phyloP scores from a whole-genome alignment of 2,888 invertebrate species.

The Dascillus cervinus region DNA sequence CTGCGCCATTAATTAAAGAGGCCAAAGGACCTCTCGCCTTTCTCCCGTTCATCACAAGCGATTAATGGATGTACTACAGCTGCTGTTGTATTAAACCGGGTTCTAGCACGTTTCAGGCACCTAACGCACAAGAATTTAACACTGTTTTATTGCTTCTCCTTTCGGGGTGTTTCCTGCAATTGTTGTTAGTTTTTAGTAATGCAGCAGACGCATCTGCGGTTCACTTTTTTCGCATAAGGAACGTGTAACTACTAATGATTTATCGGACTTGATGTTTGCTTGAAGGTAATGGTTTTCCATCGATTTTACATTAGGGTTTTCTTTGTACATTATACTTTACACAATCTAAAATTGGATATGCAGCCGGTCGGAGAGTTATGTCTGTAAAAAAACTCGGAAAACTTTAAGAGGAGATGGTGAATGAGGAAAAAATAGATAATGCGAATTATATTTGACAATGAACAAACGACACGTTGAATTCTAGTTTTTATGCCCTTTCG shows the following conservation, averaged over 20 bases:
- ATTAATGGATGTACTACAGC: slow-evolving; percentile 20
- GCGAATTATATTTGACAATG: slow-evolving; percentile 45
- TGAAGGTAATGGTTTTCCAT: slow-evolving; percentile 44
- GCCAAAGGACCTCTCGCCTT: slow-evolving; percentile 12
- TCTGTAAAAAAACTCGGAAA: slow-evolving; percentile 36
- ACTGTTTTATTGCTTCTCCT: too few species aligned
- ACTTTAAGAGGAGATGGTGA: slow-evolving; percentile 36
- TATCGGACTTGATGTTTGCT: slow-evolving; percentile 40
- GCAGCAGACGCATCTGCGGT: too few species aligned
- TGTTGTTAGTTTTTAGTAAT: too few species aligned
- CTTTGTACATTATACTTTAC: slow-evolving; percentile 47
- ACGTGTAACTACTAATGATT: slow-evolving; percentile 30
- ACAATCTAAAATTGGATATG: slow-evolving; percentile 46
- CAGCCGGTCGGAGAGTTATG: slow-evolving; percentile 43
- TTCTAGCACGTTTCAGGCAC: slow-evolving; percentile 7
- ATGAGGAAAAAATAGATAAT: slow-evolving; percentile 43
- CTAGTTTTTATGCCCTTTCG: too few species aligned
- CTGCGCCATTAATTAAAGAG: slow-evolving; percentile 8
- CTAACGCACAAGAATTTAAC: too few species aligned
- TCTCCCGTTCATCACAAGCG: slow-evolving; percentile 14
- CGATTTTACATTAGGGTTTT: slow-evolving; percentile 47
- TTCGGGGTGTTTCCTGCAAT: too few species aligned
- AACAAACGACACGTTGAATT: too few species aligned
- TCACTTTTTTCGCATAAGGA: too few species aligned
- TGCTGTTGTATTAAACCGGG: slow-evolving; percentile 13